Evolutionary conservation across 2,888 invertebrate genomes (phyloP).

Genomic region (Onchidella celtica): DNA sequence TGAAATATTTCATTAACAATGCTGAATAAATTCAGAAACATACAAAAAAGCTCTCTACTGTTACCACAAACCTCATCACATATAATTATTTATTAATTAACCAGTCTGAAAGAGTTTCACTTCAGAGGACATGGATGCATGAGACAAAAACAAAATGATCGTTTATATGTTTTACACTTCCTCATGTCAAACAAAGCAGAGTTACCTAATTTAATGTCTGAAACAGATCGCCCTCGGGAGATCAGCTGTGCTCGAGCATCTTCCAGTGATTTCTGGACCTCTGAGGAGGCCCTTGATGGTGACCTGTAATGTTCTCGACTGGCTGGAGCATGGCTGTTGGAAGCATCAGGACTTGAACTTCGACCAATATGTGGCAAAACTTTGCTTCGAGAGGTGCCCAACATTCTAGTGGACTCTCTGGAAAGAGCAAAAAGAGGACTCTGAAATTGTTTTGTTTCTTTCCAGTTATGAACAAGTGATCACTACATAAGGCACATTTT

Average conservation of each 20-base stretch:
- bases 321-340: background rate
- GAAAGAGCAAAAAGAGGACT: background rate
- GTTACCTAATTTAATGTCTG: slow-evolving; percentile 31
- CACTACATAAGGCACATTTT: too few relatives aligned
- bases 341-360: slow-evolving; percentile 41
- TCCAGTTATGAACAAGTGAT: too few relatives aligned
- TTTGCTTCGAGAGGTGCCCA: slow-evolving; percentile 54
- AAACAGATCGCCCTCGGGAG: slow-evolving; percentile 25
- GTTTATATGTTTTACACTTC: too few relatives aligned
- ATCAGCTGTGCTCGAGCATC: slow-evolving; percentile 29
- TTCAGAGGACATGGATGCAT: too few relatives aligned
- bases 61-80: too few relatives aligned
- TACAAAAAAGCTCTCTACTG: too few relatives aligned
- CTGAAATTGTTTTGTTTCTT: too few relatives aligned
- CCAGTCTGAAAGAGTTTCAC: too few relatives aligned
- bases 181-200: too few relatives aligned
- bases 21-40: background rate
- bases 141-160: too few relatives aligned
- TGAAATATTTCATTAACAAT: background rate
- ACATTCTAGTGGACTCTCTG: slow-evolving; percentile 49
- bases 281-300: slow-evolving; percentile 7
- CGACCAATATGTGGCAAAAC: slow-evolving; percentile 50
- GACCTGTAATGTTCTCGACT: background rate
- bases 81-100: too few relatives aligned
- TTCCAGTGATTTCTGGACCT: slow-evolving; percentile 44